These are phyloP conservation scores for Euwallacea fornicatus DNA, from an alignment of 1,140 invertebrate species.

Conservation along the genomic window DNA sequence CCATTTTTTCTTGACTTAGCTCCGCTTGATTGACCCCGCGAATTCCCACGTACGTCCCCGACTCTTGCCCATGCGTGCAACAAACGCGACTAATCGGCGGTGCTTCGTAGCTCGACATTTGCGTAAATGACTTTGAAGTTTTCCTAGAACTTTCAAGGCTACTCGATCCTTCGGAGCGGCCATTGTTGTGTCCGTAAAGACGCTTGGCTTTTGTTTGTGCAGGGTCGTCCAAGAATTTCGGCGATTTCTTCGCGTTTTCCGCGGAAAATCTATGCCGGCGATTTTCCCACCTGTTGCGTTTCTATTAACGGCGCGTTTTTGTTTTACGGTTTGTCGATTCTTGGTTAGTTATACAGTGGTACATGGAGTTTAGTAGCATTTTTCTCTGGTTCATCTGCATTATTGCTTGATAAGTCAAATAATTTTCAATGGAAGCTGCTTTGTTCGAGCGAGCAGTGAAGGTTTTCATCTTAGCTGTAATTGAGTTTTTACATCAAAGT, in stretches of 20 bases:
- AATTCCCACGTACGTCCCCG: conserved; percentile 6
- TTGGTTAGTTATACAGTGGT: conserved; percentile 23
- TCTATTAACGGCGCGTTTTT: conserved; percentile 12
- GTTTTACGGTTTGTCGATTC: conserved; percentile 18
- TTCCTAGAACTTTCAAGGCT: conserved; percentile 53
- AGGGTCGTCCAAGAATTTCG: conserved; percentile 17
- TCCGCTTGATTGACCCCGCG: conserved; percentile 31
- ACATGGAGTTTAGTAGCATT: background rate
- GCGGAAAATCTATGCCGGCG: conserved; percentile 35
- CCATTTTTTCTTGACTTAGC: conserved; percentile 46
- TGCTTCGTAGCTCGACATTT: conserved; percentile 35
- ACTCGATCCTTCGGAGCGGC: conserved; percentile 50
- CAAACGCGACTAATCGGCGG: conserved; percentile 29
- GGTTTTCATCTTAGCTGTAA: too few relatives aligned
- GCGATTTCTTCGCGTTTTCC: conserved; percentile 16
- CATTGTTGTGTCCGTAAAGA: conserved; percentile 52
- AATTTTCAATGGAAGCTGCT: too few relatives aligned
- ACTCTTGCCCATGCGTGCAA: conserved; percentile 12
- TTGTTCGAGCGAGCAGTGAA: too few relatives aligned
- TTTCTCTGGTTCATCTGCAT: background rate
- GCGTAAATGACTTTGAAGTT: conserved; percentile 51
- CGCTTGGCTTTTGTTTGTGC: conserved; percentile 48
- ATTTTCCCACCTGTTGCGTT: conserved; percentile 43
- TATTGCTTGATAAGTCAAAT: background rate
- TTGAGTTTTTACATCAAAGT: too few relatives aligned